Base-by-base conservation (phyloP, 2,113 vertebrate genomes). In the Phaethornis superciliosus region DNA sequence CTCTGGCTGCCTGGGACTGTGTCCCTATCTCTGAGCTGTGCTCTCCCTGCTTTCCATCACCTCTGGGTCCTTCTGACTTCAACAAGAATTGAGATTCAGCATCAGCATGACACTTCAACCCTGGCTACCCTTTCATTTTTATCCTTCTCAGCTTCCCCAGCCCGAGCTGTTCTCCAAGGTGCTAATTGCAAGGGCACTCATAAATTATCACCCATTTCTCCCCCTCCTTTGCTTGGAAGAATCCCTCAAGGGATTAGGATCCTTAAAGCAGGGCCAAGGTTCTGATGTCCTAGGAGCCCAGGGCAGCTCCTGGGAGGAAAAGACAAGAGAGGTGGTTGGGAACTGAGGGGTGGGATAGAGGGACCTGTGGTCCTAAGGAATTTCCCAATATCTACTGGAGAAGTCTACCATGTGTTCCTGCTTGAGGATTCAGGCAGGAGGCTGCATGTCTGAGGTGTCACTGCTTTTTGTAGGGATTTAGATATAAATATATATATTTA, bases 151-250 rank as follows among this genome's bases (percentile, higher is more conserved):
- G 32, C 67, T 96, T 96, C 93, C 84, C 46, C 2, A 46, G 63
- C 63, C 67, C 82, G 84, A 0, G 4, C 24, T 85, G 30, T 70
- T 88, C 91, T 83, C 85, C 71, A 85, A 95, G 87, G 81, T 89
- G 91, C 79, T 95, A 96, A 95, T 95, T 96, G 30, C 75, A 10
- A 82, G 70, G 75, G 67, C 62, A n/a, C 28, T 79, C 32, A 30
- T 85, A 69, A 95, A 94, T 91, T 94, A 88, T 59, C 95, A 30
- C 84, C 82, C 20, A 4, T 87, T 85, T 79, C 91, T 85, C 35
- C 58, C 67, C 55, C 58, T 87, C 51, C 4, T 24, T 86, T 60
- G 51, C 30, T 32, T 0, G 0, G 67, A 51, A 79, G 49, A 65
- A 82, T 89, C 75, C 69, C 74, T 46, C 26, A 33, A 67, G 67